Percentiles rank a stretch among this genome's conserved stretches.
phyloP scores from a whole-genome alignment of 2,797 vertebrate genomes.

The Rhynchonycteris naso region DNA sequence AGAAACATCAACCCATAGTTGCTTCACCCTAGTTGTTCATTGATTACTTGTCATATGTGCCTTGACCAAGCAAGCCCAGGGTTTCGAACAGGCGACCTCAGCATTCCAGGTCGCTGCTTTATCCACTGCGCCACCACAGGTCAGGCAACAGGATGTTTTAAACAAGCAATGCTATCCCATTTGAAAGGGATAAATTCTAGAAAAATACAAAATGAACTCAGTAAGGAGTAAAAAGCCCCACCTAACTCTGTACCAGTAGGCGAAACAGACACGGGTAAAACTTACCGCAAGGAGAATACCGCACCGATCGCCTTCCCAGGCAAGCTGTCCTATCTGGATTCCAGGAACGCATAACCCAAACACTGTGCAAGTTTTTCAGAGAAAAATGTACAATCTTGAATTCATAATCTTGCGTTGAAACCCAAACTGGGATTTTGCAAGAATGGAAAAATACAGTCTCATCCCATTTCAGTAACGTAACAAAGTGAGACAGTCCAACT shows the following conservation, averaged over 20 bases:
- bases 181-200: background rate
- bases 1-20: no score
- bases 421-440: background rate
- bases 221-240: background rate
- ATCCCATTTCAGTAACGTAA: background rate
- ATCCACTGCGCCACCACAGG: no score
- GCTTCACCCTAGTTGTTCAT: no score
- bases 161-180: background rate
- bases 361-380: background rate
- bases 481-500: background rate
- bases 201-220: background rate
- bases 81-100: no score
- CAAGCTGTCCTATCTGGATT: background rate
- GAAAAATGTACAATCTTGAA: background rate
- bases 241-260: rapidly evolving
- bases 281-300: background rate
- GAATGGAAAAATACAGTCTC: background rate
- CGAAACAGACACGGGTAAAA: no score
- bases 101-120: no score
- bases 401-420: background rate
- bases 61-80: no score
- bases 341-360: background rate
- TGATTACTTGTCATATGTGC: no score
- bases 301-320: background rate
- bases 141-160: background rate